Conservation (phyloP, 2,797 vertebrate species). For the Ficedula albicollis region DNA sequence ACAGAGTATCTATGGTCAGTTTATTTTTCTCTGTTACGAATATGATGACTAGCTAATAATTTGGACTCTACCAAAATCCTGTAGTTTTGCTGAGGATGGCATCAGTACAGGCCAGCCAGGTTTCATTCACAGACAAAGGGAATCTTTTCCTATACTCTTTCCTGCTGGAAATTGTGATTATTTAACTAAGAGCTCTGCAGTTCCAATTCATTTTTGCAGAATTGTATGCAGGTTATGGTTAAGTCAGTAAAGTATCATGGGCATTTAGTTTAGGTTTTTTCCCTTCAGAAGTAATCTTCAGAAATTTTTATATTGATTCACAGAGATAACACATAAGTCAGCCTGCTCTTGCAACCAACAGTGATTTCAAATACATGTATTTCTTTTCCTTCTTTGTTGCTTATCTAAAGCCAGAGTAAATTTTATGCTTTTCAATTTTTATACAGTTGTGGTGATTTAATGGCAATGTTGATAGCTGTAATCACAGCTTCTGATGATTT, state of each 20-base stretch:
- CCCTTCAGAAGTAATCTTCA: background rate
- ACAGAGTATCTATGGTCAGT: background rate
- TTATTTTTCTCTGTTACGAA: background rate
- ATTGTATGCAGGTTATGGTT: background rate
- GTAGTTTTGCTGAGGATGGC: background rate
- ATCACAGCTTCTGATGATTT: background rate
- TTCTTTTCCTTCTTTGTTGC: background rate
- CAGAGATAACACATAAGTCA: background rate
- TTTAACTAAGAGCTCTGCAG: background rate
- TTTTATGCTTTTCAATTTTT: background rate
- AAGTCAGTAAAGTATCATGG: background rate
- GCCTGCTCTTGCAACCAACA: background rate
- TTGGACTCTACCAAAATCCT: background rate
- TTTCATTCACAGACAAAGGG: background rate
- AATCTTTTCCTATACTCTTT: background rate
- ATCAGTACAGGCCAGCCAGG: background rate
- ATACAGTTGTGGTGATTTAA: background rate
- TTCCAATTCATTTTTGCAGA: background rate
- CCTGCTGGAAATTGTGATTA: background rate
- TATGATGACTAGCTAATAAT: background rate
- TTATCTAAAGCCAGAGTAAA: background rate
- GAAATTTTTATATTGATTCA: background rate
- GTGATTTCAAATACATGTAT: background rate
- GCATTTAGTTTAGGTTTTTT: background rate
- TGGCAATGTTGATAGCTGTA: background rate